Base-by-base conservation (phyloP, 2,888 invertebrate species). In the Clunio marinus region DNA sequence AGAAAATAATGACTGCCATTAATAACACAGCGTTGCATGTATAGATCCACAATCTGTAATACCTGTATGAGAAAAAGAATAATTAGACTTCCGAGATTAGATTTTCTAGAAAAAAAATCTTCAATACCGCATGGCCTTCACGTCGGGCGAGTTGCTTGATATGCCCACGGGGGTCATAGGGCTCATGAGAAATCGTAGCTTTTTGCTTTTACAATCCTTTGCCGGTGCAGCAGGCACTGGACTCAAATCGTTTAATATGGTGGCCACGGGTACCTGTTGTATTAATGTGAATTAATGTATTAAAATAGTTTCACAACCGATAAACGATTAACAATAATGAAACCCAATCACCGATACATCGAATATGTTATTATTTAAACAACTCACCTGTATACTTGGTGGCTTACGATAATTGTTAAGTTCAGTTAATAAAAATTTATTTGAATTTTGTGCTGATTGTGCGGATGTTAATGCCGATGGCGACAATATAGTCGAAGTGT, bases 31-130 rank as follows among this genome's bases (percentile, higher is more conserved):
- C 87, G 83, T 92, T 92, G 86, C 91, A 92, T 79, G 91, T 89
- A 84, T 92, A 92, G 79, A 93, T 92, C 92, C 92, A 92, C 80
- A 92, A 87, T 81, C 91, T 88, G 81, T 91, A 90, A 83, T 90
- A 90, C 84, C 89, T 74, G 72, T n/a, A 70, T 66, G 58, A 32
- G 55, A 32, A n/a, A 32, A 20, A 17, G 15, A 51, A 51, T 8
- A 51, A 51, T 51, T 51, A 17, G 51, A 51, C 15, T n/a, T 10
- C 41, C 17, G 51, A 17, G 15, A 17, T 15, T n/a, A 41, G 15
- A 41, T 3, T 7, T 41, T 41, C 10, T 3, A 15, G 45, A n/a
- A n/a, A 8, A 10, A 55, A 51, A 37, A 71, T 70, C 72, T n/a
- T n/a, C n/a, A n/a, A n/a, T 71, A 73, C 73, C 73, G 73, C 73